Evolutionary conservation across 2,888 invertebrate genomes (phyloP), one percentile per base, ranked within the genome.

Genomic region (Ochlodes sylvanus): DNA sequence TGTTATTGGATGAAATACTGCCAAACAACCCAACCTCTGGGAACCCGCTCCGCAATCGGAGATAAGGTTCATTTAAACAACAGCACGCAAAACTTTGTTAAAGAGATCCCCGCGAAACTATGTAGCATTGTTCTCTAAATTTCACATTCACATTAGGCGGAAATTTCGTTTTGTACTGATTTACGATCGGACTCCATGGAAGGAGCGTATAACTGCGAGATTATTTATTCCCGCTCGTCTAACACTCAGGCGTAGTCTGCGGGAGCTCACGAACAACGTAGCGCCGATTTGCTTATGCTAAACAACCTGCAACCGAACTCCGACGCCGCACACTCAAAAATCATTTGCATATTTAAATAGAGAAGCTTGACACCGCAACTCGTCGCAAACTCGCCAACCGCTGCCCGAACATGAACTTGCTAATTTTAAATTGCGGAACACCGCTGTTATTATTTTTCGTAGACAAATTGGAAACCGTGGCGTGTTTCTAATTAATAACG

Each of bases 271-370:
- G 73, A 75, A 76, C 74, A 77, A 74, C 71, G 77, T 72, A 76
- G 74, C 76, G 70, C 82, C 83, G 84, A 87, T 88, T 89, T 88
- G 88, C 89, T 87, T 88, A 89, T 89, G 88, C 84, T 88, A 88
- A 90, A 84, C 83, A 85, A 85, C 79, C 76, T 84, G 81, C 83
- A 85, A 81, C 83, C 77, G 68, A 86, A 86, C 84, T 84, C 77
- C 74, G 78, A 77, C 79, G 76, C 75, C 76, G 84, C 80, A 79
- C 78, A 85, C 82, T 87, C 83, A 84, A 86, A 86, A 89, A 87
- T 85, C 75, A 89, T 89, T 89, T 85, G 78, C 88, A 90, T 89
- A 87, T 86, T 85, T 84, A 85, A 86, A 86, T 86, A 85, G 80
- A 77, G 77, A 80, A 80, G 76, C 74, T 72, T 76, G 77, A 80